Evolutionary conservation across 1,140 invertebrate genomes (phyloP), one percentile per base, ranked within the genome.

Genomic region (Ooceraea biroi): DNA sequence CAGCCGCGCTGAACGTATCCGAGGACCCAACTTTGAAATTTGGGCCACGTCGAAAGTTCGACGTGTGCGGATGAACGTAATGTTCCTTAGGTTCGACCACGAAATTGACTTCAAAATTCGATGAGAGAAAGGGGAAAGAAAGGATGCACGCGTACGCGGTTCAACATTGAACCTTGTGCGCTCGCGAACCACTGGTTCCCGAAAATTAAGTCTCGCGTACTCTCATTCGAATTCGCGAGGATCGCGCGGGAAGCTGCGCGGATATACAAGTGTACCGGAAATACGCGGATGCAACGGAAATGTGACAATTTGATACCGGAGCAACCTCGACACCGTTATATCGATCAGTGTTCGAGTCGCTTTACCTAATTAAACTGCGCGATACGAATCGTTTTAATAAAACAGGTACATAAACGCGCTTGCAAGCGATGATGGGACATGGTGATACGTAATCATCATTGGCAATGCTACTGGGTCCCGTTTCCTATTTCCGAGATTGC

Each of bases 341-440:
- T 71, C 65, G 76, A 71, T 80, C 76, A 48, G 36, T 30, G 25
- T 69, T 36, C 22, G 0, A 57, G 36, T 80, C 52, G 76, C 11
- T 36, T 69, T 27, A 17, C 50, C 41, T 71, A 80, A 80, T 80
- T 80, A 71, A 71, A 36, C 36, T 7, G 36, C 36, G 52, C 50
- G 65, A 69, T 71, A 80, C 41, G 58, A 36, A 71, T 80, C 65
- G 50, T 80, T 80, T 80, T 58, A 80, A 57, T 80, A 80, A 80
- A 80, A 71, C 65, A 58, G 50, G 36, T 65, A 71, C 27, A 25
- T 48, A 63, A 48, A 69, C 22, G 36, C 52, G 19, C 52, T 14
- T n/a, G 22, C 30, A 63, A 58, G 36, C 74, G 30, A 25, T 22
- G 73, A 68, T 55, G 74, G 11, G 63, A 5, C 36, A 30, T 11